Conservation (phyloP, 2,888 invertebrate genomes). For the Listrodromus nycthemerus region DNA sequence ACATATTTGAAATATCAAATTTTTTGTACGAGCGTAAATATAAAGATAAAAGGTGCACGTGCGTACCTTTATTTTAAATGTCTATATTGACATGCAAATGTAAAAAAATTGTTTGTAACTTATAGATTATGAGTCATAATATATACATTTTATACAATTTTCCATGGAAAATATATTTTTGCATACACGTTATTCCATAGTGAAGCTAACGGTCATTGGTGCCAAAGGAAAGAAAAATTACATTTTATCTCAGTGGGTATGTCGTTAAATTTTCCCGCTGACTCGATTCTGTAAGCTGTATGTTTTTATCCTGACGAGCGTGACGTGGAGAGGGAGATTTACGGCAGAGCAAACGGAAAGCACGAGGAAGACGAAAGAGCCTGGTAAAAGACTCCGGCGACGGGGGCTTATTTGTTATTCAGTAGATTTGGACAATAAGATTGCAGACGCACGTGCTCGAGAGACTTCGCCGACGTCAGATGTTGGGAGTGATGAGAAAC, state of each 20-base stretch:
- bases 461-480: neutral
- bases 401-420: neutral
- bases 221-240: neutral
- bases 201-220: neutral
- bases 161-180: too few species aligned
- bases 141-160: too few species aligned
- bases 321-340: neutral
- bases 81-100: too few species aligned
- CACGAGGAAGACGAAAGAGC: neutral
- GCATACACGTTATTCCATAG: too few species aligned
- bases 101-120: too few species aligned
- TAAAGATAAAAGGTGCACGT: too few species aligned
- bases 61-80: too few species aligned
- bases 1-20: too few species aligned
- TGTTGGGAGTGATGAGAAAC: neutral
- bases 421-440: slow-evolving; percentile 1
- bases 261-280: neutral
- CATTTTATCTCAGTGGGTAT: neutral
- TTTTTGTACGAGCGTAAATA: too few species aligned
- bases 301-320: neutral
- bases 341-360: neutral
- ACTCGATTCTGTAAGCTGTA: neutral
- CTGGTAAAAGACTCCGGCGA: neutral
- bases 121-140: too few species aligned
- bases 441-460: neutral